A percentile compares a stretch with the other conserved stretches of the same genome.
phyloP scores from a whole-genome alignment of 2,113 vertebrate genomes.

The Camelus dromedarius region DNA sequence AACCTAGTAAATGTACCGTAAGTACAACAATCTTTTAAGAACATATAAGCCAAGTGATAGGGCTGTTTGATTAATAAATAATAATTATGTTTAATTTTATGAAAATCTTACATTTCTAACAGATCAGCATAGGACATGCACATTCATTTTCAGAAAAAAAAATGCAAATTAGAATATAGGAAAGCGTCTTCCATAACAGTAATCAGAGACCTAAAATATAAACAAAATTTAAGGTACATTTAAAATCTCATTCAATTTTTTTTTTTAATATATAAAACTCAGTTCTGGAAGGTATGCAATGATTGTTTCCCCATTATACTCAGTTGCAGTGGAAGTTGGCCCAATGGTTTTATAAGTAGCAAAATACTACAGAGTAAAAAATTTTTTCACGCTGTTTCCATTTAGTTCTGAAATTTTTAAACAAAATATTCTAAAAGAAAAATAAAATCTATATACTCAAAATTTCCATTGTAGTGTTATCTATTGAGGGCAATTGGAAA shows the following conservation, averaged over 20 bases:
- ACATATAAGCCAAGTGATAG: background rate
- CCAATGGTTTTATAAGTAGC: background rate
- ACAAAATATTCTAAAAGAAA: background rate
- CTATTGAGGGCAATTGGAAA: background rate
- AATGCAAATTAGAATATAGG: background rate
- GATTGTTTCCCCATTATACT: background rate
- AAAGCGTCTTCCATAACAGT: background rate
- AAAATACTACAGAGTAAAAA: background rate
- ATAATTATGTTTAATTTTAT: background rate
- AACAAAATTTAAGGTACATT: slow-evolving; percentile 14
- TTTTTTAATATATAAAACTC: background rate
- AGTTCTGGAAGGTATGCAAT: background rate
- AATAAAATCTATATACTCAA: background rate
- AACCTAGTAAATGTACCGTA: background rate
- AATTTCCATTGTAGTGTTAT: background rate
- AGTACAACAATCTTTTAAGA: background rate
- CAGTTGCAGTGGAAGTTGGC: background rate
- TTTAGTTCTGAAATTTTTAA: slow-evolving; percentile 4
- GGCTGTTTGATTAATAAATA: slow-evolving; percentile 12
- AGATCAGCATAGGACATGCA: background rate
- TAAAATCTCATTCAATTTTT: background rate
- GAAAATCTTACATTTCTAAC: background rate
- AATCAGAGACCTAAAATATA: background rate
- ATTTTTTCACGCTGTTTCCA: background rate
- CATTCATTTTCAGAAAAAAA: background rate